These are phyloP conservation scores for Gouania willdenowi DNA, from an alignment of 2,797 vertebrate genomes.

Conservation along the genomic window DNA sequence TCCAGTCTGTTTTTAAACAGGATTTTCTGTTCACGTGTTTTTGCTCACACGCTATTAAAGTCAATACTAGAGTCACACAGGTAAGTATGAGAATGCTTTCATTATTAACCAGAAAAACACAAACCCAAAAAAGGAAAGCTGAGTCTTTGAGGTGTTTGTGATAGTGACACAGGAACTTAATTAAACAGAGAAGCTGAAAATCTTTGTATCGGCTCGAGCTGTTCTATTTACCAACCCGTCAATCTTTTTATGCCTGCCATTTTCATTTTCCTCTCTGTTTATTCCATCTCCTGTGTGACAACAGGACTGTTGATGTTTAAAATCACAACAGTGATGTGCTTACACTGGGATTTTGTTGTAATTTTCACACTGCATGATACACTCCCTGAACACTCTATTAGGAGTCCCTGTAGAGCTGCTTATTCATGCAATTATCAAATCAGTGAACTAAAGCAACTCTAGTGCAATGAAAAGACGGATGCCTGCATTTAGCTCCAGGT, in stretches of 20 bases:
- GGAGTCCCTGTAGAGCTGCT: not conserved
- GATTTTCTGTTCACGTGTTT: not conserved
- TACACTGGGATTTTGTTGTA: not conserved
- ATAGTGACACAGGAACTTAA: conserved; percentile 33
- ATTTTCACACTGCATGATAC: not conserved
- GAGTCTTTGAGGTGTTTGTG: conserved; percentile 14
- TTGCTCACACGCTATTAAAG: conserved; percentile 14
- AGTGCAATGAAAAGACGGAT: too few relatives aligned
- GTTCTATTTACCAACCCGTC: too few relatives aligned
- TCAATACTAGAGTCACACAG: conserved; percentile 28
- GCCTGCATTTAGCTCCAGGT: too few relatives aligned
- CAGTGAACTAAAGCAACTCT: too few relatives aligned
- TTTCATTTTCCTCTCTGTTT: not conserved
- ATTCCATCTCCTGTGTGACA: too few relatives aligned
- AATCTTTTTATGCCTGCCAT: too few relatives aligned
- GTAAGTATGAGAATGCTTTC: conserved; percentile 8
- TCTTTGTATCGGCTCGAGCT: conserved; percentile 3
- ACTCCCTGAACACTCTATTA: not conserved
- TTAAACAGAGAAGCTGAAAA: conserved; percentile 20
- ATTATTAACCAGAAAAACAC: conserved; percentile 29
- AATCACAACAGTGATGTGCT: too few relatives aligned
- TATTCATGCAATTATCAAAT: not conserved
- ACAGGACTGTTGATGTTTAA: too few relatives aligned
- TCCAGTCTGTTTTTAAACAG: not conserved
- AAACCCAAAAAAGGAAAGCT: not conserved